Base-by-base conservation (phyloP, 2,113 vertebrate genomes). In the Crotalus helleri region DNA sequence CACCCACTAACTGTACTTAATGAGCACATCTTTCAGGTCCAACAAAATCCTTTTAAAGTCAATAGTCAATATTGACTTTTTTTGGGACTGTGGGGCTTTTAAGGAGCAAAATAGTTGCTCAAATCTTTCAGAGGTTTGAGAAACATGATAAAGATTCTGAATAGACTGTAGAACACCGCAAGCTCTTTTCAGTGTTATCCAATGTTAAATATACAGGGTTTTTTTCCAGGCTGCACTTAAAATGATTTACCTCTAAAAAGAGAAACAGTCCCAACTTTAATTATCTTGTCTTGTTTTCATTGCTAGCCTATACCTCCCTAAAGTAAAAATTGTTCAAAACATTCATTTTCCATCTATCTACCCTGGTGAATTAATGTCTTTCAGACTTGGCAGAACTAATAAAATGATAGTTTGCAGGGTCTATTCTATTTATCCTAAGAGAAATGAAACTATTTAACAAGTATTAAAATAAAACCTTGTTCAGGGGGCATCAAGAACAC, bases 401-500 rank as follows among this genome's bases (percentile, higher is more conserved):
- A 93, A 88, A 93, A 81, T 90, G 91, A 89, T 54, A 11, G 29
- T 55, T 74, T 93, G n/a, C 57, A 91, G 10, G 21, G 33, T 87
- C 49, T 91, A 87, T 91, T 87, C 91, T 89, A 93, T 33, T 86
- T 90, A 88, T 54, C 74, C 12, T 86, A 19, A 85, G 88, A 94
- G 93, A 90, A 92, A 92, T 49, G 49, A 90, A 92, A 92, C 54
- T 29, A 59, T 24, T 86, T 91, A 87, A 91, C 24, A 85, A 86
- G 3, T 44, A 88, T 0, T 74, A 5, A 94, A 49, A 92, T 54
- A 89, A 89, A 92, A 91, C 46, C 44, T 69, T 61, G n/a, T 49
- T n/a, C 46, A 12, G 86, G 39, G 12, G 55, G 89, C 49, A 59
- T 46, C 17, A 55, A 54, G 61, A 59, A 1, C 3, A 9, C n/a